These are phyloP conservation scores for Acipenser oxyrinchus DNA, from an alignment of 2,797 vertebrate species.

Conservation along the genomic window DNA sequence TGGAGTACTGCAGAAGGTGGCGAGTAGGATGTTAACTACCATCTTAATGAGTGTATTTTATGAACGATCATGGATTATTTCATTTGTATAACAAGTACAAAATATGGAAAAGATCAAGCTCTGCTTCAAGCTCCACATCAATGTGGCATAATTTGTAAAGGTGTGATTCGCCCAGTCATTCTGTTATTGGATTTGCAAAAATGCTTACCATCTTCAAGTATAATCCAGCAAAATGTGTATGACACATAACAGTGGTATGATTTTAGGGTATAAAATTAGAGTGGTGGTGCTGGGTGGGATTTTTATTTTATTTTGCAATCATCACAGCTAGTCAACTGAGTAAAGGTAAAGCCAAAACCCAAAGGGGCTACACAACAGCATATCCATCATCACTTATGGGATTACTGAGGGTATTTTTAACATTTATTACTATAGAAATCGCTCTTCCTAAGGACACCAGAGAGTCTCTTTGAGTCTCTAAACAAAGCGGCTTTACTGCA, in stretches of 20 bases:
- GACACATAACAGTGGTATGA: too few relatives aligned
- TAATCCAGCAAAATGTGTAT: too few relatives aligned
- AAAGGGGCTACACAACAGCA: neutral
- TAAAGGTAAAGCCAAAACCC: neutral
- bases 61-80: too few relatives aligned
- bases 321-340: too few relatives aligned
- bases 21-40: too few relatives aligned
- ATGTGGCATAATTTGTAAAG: neutral
- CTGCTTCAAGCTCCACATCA: neutral
- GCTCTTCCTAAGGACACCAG: conserved; percentile 3
- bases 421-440: conserved; percentile 11
- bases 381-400: neutral
- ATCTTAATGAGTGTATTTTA: too few relatives aligned
- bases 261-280: neutral
- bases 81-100: too few relatives aligned
- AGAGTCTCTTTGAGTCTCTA: neutral
- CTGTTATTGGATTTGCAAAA: too few relatives aligned
- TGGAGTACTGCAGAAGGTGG: too few relatives aligned
- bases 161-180: neutral
- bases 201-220: too few relatives aligned
- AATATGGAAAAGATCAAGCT: too few relatives aligned
- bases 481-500: conserved; percentile 1
- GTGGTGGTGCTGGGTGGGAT: neutral
- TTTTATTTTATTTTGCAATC: neutral
- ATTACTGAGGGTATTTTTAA: neutral